These are phyloP conservation scores for Oxyteleia sp. DNA, from an alignment of 2,888 invertebrate species.

Conservation along the genomic window DNA sequence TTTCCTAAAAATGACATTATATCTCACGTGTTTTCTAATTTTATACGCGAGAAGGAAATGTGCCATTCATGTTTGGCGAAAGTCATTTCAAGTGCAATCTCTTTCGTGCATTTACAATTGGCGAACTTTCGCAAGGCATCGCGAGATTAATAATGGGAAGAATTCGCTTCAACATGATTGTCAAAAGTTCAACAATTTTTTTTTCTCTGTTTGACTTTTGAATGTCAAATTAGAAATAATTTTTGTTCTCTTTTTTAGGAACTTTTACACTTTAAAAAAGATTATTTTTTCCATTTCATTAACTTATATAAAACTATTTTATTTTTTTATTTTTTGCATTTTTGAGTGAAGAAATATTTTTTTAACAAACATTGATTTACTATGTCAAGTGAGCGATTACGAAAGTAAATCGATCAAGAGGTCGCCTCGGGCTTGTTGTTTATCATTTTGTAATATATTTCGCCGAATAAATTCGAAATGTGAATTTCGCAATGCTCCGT, in stretches of 20 bases:
- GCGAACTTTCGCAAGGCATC: constrained; percentile 47
- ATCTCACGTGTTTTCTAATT: constrained; percentile 61
- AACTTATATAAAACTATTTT: too few species aligned
- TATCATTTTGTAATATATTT: constrained; percentile 42
- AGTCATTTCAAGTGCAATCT: constrained; percentile 71
- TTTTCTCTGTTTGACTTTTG: too few species aligned
- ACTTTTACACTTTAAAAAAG: too few species aligned
- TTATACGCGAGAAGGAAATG: constrained; percentile 54
- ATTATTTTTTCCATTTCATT: too few species aligned
- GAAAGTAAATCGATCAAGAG: constrained; percentile 15
- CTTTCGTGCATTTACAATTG: constrained; percentile 52
- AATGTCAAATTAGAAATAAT: too few species aligned
- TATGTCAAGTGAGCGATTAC: neutral
- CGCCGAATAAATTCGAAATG: constrained; percentile 39
- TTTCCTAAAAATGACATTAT: constrained; percentile 31
- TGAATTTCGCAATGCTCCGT: constrained; percentile 56
- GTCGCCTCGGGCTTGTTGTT: constrained; percentile 4
- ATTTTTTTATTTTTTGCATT: too few species aligned
- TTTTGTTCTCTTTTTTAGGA: too few species aligned
- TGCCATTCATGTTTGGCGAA: constrained; percentile 74
- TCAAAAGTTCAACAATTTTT: too few species aligned
- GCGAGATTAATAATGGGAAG: constrained; percentile 9
- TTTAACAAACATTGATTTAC: neutral
- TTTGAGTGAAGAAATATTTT: too few species aligned
- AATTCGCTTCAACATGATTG: too few species aligned